Percentiles rank a stretch among this genome's conserved stretches.
Conservation (phyloP, 2,113 vertebrate genomes). For the Neopipo cinnamomea region DNA sequence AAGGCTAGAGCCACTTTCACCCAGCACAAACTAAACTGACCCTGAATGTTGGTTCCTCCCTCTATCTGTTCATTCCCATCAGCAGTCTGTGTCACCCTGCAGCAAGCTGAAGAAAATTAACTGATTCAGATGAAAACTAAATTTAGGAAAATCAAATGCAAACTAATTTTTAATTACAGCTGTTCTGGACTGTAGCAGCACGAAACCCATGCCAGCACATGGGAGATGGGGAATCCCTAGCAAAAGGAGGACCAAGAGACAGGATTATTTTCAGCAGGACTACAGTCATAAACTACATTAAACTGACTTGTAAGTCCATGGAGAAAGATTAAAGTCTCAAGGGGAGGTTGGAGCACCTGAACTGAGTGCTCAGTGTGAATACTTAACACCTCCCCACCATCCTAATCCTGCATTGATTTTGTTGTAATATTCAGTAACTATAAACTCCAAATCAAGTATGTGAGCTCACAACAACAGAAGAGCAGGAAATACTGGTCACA, state of each 20-base stretch:
- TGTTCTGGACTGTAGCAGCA: not conserved
- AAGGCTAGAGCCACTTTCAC: not conserved
- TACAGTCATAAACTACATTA: not conserved
- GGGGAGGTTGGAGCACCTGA: not conserved
- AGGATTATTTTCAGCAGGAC: not conserved
- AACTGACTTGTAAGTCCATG: not conserved
- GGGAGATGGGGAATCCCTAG: not conserved
- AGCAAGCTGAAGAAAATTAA: not conserved
- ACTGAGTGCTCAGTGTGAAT: not conserved
- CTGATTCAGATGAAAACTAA: not conserved
- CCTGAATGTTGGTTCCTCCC: not conserved
- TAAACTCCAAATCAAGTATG: not conserved
- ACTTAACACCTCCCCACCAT: not conserved
- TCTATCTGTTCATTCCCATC: not conserved
- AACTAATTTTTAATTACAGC: not conserved
- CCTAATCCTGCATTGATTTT: not conserved
- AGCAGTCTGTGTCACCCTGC: not conserved
- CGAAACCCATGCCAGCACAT: not conserved
- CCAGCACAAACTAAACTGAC: not conserved
- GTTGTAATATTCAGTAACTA: not conserved
- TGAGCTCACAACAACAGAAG: not conserved
- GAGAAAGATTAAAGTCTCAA: not conserved
- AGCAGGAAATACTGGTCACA: not conserved
- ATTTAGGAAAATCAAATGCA: not conserved
- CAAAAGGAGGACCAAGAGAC: not conserved